Conservation (phyloP, 2,888 invertebrate genomes). For the Chalcosyrphus nemorum region DNA sequence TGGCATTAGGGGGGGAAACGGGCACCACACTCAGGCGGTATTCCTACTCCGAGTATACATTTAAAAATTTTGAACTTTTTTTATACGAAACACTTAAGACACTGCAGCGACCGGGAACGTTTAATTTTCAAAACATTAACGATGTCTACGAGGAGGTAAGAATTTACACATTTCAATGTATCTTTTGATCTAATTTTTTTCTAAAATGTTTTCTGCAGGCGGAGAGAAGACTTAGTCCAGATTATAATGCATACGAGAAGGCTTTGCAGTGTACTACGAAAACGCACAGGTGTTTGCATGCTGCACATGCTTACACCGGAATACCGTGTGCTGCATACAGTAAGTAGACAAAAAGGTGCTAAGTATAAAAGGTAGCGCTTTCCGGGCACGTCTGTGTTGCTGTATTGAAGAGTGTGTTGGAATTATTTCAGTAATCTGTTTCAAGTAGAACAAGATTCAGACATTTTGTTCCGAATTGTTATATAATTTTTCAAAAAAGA, state of each 20-base stretch:
- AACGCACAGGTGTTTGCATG: constrained; percentile 95
- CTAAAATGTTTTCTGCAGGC: constrained; percentile 78
- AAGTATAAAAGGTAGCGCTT: background rate
- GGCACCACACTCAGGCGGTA: constrained; percentile 84
- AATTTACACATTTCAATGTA: constrained; percentile 1
- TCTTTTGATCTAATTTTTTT: constrained; percentile 11
- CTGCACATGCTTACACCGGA: constrained; percentile 93
- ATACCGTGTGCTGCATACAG: constrained; percentile 93
- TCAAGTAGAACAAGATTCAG: background rate
- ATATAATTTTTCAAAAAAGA: background rate
- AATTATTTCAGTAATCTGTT: background rate
- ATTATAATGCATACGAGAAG: constrained; percentile 85
- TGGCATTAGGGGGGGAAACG: constrained; percentile 84
- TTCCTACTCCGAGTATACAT: constrained; percentile 86
- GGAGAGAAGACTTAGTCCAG: constrained; percentile 82
- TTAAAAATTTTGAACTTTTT: constrained; percentile 92
- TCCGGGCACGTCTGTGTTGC: background rate
- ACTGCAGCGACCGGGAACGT: constrained; percentile 87
- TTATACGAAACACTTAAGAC: constrained; percentile 92
- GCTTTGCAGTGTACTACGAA: constrained; percentile 92
- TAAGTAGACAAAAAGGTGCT: constrained; percentile 83
- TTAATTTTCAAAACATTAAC: constrained; percentile 85
- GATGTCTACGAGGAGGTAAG: constrained; percentile 86
- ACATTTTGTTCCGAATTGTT: background rate
- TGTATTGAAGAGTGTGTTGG: background rate